These are phyloP conservation scores for Penelope pileata DNA, from an alignment of 2,113 vertebrate species.

Conservation along the genomic window DNA sequence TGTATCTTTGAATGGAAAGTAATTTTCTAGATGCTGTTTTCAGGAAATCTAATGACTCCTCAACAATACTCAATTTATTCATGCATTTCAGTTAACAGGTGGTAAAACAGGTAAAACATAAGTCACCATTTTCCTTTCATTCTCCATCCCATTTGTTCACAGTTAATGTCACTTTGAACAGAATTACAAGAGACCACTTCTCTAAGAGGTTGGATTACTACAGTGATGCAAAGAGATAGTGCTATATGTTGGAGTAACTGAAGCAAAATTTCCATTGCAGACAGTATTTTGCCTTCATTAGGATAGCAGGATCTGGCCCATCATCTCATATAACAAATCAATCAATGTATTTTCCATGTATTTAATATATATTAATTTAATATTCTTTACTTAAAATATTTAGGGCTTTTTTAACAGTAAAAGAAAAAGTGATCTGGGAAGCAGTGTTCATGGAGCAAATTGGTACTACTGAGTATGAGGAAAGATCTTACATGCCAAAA, in stretches of 20 bases:
- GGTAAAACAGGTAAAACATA: neutral
- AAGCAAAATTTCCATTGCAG: neutral
- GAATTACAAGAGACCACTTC: neutral
- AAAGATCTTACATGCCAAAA: neutral
- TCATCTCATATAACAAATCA: neutral
- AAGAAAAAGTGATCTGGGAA: neutral
- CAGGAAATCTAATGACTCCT: neutral
- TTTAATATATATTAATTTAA: no score
- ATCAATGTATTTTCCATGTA: accelerated
- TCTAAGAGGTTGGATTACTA: neutral
- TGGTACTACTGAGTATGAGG: neutral
- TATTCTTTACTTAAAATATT: neutral
- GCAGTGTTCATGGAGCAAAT: neutral
- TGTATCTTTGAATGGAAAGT: neutral
- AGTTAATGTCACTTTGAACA: neutral
- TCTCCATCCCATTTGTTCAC: neutral
- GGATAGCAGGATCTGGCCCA: neutral
- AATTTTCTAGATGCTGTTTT: neutral
- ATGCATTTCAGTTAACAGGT: conserved; percentile 36
- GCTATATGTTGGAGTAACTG: neutral
- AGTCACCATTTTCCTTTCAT: neutral
- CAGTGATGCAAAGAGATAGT: neutral
- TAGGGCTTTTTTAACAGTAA: accelerated
- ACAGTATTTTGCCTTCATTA: neutral
- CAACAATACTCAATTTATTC: neutral